Base-by-base conservation (phyloP, 2,797 vertebrate genomes). In the Pseudocheirus occidentalis region DNA sequence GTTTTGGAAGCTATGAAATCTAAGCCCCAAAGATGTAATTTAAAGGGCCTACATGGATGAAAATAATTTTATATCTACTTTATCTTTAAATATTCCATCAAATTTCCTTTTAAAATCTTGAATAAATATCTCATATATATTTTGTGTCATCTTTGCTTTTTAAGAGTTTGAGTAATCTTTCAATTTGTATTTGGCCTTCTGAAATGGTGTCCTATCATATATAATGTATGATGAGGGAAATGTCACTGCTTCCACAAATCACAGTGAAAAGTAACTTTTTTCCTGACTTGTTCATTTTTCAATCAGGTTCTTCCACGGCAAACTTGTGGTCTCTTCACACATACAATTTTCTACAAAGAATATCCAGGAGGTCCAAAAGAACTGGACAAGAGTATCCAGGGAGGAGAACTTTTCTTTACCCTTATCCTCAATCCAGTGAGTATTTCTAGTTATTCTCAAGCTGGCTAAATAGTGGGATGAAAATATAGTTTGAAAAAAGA, bases 281-380 rank as follows among this genome's bases (percentile, higher is more conserved):
- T 50, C 56, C 91, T 96, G 52, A 55, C 24, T 0, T 31, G 31
- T 52, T 29, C 12, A 29, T 66, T 97, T 16, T 95, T 95, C 90
- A 90, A 98, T 90, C 98, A 99, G 99, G 99, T 99, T 97, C 99
- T 99, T 98, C 99, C 99, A 93, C 99, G 99, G 93, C 99, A 99
- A 98, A 99, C 99, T 0, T 99, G 99, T 95, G 99, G 99, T 93
- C 98, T 99, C 96, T 99, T 99, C 98, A 99, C 99, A 90, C 99
- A 99, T 98, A 99, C 99, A 53, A 99, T 99, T 98, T 99, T 99
- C 99, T 99, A 99, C 98, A 99, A 99, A 97, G 99, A 99, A 96
- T 99, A 99, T 97, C 99, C 99, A 0, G 99, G 99, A 93, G 99
- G 99, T 90, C 99, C 99, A 16, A 99, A 99, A 96, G 99, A 99